phyloP scores from a whole-genome alignment of 2,797 vertebrate species.

The Pogoniulus pusillus region DNA sequence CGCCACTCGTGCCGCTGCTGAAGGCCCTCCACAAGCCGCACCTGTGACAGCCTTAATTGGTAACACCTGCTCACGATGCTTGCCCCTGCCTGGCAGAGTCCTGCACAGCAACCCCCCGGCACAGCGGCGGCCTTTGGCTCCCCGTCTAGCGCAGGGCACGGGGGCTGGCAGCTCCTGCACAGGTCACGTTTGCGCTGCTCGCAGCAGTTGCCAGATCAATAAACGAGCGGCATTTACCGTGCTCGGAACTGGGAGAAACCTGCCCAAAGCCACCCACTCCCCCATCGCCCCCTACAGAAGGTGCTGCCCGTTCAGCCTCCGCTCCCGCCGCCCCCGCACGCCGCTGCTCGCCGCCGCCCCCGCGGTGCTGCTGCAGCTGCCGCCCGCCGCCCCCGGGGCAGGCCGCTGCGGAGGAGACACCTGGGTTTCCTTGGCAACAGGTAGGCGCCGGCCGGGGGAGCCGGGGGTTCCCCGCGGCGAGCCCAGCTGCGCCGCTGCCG shows the following conservation, averaged over 20 bases:
- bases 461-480: conserved; percentile 29
- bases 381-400: background rate
- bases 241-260: background rate
- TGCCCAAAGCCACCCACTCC: background rate
- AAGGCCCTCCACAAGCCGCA: no score
- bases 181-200: background rate
- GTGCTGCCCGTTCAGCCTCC: background rate
- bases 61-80: background rate
- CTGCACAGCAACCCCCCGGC: background rate
- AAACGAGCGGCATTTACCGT: background rate
- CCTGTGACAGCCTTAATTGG: no score
- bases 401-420: conserved; percentile 57
- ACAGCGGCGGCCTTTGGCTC: background rate
- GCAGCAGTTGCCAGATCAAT: background rate
- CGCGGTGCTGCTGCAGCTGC: background rate
- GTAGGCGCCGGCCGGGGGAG: conserved; percentile 16
- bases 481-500: background rate
- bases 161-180: background rate
- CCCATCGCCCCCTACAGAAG: background rate
- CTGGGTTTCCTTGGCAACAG: conserved; percentile 63
- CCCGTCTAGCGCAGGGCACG: rapidly evolving
- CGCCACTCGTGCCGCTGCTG: no score
- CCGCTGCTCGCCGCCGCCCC: background rate
- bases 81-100: background rate
- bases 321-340: background rate